A percentile compares a stretch with the other conserved stretches of the same genome.
Conservation (phyloP, 2,113 vertebrate genomes). For the Sceloporus undulatus region DNA sequence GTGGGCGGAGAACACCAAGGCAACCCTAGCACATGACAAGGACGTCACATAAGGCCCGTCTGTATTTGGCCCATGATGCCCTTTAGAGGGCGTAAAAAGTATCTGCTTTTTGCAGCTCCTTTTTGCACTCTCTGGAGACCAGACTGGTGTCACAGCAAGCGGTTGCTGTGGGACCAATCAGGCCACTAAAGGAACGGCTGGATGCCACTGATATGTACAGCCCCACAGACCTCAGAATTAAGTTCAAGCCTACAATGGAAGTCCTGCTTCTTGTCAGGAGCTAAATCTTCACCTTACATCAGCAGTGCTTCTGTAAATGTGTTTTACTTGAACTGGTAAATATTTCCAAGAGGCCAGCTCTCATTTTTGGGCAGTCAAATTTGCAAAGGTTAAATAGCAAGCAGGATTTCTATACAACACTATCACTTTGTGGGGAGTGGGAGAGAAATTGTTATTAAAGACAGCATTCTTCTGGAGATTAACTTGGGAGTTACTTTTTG, state of each 20-base stretch:
- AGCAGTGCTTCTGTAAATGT: slow-evolving; percentile 47
- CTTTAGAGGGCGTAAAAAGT: too few relatives aligned
- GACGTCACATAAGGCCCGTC: too few relatives aligned
- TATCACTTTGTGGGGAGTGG: slow-evolving; percentile 46
- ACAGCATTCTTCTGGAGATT: slow-evolving; percentile 59
- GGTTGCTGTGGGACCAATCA: too few relatives aligned
- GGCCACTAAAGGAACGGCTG: too few relatives aligned
- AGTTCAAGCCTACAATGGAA: slow-evolving; percentile 30
- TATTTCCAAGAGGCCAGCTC: slow-evolving; percentile 71
- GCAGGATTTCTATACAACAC: slow-evolving; percentile 59
- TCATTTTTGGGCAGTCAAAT: slow-evolving; percentile 75
- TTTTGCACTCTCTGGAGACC: too few relatives aligned
- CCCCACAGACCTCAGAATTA: slow-evolving; percentile 49
- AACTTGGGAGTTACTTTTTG: slow-evolving; percentile 44
- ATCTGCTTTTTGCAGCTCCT: too few relatives aligned
- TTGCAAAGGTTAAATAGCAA: slow-evolving; percentile 72
- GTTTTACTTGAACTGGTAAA: slow-evolving; percentile 70
- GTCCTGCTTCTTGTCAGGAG: slow-evolving; percentile 38
- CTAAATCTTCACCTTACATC: slow-evolving; percentile 50
- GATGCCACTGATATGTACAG: too few relatives aligned
- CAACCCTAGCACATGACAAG: too few relatives aligned
- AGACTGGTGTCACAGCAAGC: too few relatives aligned
- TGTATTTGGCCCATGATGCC: too few relatives aligned
- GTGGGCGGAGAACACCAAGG: too few relatives aligned
- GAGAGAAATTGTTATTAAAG: slow-evolving; percentile 68